Percentiles rank a stretch among this genome's conserved stretches.
Conservation (phyloP, 1,140 invertebrate species). For the Pogonognathellus flavescens region DNA sequence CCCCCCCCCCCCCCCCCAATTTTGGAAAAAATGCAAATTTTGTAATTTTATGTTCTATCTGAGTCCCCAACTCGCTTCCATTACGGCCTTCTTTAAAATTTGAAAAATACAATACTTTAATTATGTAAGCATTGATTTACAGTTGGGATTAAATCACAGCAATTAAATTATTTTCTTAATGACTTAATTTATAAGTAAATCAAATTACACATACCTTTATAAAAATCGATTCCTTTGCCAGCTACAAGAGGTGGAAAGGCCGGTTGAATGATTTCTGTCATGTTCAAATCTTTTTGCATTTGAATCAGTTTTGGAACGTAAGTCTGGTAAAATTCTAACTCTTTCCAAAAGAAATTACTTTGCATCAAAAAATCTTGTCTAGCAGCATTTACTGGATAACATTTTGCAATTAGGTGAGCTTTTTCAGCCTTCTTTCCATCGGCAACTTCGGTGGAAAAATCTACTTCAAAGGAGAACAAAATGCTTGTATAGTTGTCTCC, state of each 20-base stretch:
- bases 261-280: neutral
- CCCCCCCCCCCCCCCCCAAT: too few species aligned
- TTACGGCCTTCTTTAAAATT: too few species aligned
- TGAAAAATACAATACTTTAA: too few species aligned
- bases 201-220: too few species aligned
- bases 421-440: neutral
- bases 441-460: neutral
- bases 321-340: neutral
- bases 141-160: too few species aligned
- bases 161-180: too few species aligned
- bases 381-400: slow-evolving; percentile 33
- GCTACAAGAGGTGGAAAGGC: neutral
- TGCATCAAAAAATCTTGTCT: slow-evolving; percentile 53
- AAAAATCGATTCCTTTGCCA: neutral
- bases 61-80: too few species aligned
- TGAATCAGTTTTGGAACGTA: neutral
- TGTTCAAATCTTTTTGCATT: neutral
- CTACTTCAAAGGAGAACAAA: slow-evolving; percentile 20
- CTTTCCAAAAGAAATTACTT: neutral
- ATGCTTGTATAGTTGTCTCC: slow-evolving; percentile 55
- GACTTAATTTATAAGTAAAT: too few species aligned
- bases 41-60: too few species aligned
- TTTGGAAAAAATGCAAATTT: too few species aligned
- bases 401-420: slow-evolving; percentile 49
- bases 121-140: too few species aligned